Conservation (phyloP, 2,113 vertebrate genomes). For the Notothenia coriiceps region DNA sequence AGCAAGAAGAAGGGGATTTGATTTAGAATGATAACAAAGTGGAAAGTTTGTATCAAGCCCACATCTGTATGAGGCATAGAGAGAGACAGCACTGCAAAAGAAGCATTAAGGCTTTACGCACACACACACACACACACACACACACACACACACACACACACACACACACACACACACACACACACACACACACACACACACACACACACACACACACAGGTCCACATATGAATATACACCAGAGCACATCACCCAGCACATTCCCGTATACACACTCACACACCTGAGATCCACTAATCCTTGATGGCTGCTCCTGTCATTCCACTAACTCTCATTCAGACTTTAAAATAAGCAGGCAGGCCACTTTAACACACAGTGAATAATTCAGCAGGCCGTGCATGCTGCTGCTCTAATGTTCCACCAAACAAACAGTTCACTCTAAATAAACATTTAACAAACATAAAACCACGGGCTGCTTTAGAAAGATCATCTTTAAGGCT, state of each 20-base stretch:
- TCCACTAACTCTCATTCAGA: conserved; percentile 49
- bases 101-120: conserved; percentile 16
- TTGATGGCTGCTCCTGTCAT: conserved; percentile 47
- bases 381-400: conserved; percentile 56
- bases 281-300: conserved; percentile 42
- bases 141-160: conserved; percentile 19
- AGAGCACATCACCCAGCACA: background rate
- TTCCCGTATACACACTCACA: conserved; percentile 1
- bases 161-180: conserved; percentile 13
- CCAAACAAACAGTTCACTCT: conserved; percentile 44
- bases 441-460: conserved; percentile 31
- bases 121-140: background rate
- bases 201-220: conserved; percentile 6
- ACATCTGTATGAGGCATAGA: conserved; percentile 12
- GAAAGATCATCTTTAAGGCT: background rate
- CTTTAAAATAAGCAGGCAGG: conserved; percentile 45
- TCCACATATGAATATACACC: background rate
- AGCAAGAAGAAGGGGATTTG: background rate
- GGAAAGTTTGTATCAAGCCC: conserved; percentile 9
- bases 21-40: conserved; percentile 21
- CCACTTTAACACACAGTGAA: conserved; percentile 43
- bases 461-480: conserved; percentile 20
- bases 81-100: conserved; percentile 32
- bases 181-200: conserved; percentile 17
- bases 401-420: conserved; percentile 33